A percentile compares a stretch with the other conserved stretches of the same genome.
phyloP scores from a whole-genome alignment of 23 tunicate genomes.

The Styela plicata region DNA sequence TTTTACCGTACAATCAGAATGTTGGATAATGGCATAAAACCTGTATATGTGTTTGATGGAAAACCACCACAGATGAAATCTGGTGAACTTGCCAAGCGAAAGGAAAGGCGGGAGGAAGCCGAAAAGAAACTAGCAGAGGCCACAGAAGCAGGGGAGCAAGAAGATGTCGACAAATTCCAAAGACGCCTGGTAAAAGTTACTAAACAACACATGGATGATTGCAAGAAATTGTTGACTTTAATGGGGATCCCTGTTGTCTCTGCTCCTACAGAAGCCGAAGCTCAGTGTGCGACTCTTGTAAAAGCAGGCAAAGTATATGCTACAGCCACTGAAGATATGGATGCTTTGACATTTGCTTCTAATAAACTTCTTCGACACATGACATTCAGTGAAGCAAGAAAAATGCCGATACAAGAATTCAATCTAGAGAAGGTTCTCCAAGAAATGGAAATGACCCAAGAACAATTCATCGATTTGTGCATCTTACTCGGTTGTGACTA shows the following conservation, averaged over 20 bases:
- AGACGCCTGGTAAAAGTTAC: constrained; percentile 47
- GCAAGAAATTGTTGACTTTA: constrained; percentile 65
- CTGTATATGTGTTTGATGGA: constrained; percentile 96
- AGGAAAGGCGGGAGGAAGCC: constrained; percentile 89
- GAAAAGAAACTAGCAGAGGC: constrained; percentile 90
- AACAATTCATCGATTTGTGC: constrained; percentile 90
- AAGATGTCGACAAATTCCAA: constrained; percentile 70
- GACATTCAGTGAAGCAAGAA: constrained; percentile 95
- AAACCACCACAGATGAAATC: constrained; percentile 97
- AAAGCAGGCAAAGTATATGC: constrained; percentile 82
- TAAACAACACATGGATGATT: constrained; percentile 74
- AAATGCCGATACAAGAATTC: constrained; percentile 95
- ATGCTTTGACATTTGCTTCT: constrained; percentile 81
- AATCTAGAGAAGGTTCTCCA: constrained; percentile 50
- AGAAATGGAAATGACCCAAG: constrained; percentile 80
- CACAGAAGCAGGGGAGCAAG: constrained; percentile 78
- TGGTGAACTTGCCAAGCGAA: constrained; percentile 77
- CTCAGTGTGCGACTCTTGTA: constrained; percentile 90
- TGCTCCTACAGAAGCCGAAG: constrained; percentile 96
- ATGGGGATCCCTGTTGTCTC: constrained; percentile 91
- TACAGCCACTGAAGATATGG: constrained; percentile 90
- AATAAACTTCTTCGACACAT: constrained; percentile 74
- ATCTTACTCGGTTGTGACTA: constrained; percentile 94
- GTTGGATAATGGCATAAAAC: constrained; percentile 89
- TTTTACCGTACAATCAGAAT: constrained; percentile 90